These are phyloP conservation scores for Meliscaeva auricollis DNA, from an alignment of 2,888 invertebrate genomes.

Conservation along the genomic window DNA sequence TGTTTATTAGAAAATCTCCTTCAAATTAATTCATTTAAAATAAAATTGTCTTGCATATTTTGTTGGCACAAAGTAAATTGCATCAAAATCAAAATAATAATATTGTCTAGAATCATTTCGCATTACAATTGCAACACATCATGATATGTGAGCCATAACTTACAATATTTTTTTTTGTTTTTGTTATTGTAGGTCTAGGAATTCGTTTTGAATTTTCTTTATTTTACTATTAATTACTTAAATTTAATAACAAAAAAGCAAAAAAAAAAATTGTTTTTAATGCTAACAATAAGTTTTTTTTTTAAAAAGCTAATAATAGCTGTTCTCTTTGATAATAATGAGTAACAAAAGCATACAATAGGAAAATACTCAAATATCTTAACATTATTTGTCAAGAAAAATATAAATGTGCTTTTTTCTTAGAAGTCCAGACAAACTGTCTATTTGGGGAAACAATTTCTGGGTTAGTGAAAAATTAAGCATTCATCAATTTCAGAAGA, in stretches of 20 bases:
- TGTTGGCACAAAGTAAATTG: slow-evolving; percentile 66
- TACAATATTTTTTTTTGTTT: slow-evolving; percentile 36
- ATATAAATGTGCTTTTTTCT: background rate
- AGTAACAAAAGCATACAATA: background rate
- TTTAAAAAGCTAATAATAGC: slow-evolving; percentile 1
- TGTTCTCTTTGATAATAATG: background rate
- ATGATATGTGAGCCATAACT: slow-evolving; percentile 28
- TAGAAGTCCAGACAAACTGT: background rate
- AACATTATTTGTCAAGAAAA: slow-evolving; percentile 4
- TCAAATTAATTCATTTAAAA: slow-evolving; percentile 40
- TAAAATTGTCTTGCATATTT: slow-evolving; percentile 49
- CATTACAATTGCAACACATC: slow-evolving; percentile 24
- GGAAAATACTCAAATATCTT: background rate
- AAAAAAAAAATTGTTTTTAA: background rate
- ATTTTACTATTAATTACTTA: background rate
- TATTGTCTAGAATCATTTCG: slow-evolving; percentile 33
- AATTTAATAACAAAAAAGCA: slow-evolving; percentile 26
- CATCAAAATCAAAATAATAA: slow-evolving; percentile 54
- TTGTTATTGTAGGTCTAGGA: too few species aligned
- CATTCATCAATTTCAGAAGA: background rate
- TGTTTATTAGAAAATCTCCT: background rate
- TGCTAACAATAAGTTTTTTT: background rate
- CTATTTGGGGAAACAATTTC: slow-evolving; percentile 11
- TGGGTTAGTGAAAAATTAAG: background rate
- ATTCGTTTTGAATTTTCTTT: too few species aligned